phyloP scores from a whole-genome alignment of 2,888 invertebrate species.

The Sphinx pinastri region DNA sequence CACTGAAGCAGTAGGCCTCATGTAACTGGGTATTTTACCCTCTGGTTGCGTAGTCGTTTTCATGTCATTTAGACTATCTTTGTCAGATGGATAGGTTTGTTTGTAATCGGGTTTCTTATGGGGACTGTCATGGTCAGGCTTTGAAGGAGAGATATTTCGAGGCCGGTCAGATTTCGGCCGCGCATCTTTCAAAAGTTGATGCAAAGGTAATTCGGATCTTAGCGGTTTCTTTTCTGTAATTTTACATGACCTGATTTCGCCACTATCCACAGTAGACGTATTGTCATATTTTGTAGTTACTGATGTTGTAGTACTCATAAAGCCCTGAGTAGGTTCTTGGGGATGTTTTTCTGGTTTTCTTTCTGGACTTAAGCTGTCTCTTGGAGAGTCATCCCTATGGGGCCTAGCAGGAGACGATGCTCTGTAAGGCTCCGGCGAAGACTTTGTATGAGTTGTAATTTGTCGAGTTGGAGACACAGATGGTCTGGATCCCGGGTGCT shows the following conservation, averaged over 20 bases:
- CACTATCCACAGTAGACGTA: slow-evolving; percentile 9
- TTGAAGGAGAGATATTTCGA: slow-evolving; percentile 6
- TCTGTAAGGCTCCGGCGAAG: neutral
- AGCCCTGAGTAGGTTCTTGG: slow-evolving; percentile 26
- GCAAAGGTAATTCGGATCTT: slow-evolving; percentile 5
- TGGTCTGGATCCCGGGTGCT: neutral
- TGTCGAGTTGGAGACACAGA: slow-evolving; percentile 31
- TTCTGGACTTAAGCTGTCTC: slow-evolving; percentile 43
- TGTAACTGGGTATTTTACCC: slow-evolving; percentile 28
- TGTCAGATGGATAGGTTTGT: slow-evolving; percentile 28
- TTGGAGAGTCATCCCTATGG: slow-evolving; percentile 32
- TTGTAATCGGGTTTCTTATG: slow-evolving; percentile 24
- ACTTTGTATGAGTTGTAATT: slow-evolving; percentile 10
- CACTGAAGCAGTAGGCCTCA: slow-evolving; percentile 35
- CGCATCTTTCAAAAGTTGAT: slow-evolving; percentile 15
- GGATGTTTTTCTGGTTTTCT: slow-evolving; percentile 36
- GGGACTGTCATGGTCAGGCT: slow-evolving; percentile 1
- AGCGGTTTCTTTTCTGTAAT: slow-evolving; percentile 24
- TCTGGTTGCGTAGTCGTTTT: neutral
- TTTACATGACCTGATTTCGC: slow-evolving; percentile 16
- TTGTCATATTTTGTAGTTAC: slow-evolving; percentile 40
- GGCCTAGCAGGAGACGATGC: slow-evolving; percentile 23
- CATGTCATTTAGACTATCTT: slow-evolving; percentile 34
- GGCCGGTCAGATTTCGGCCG: neutral
- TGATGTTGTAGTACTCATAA: slow-evolving; percentile 39